A percentile compares a stretch with the other conserved stretches of the same genome.
phyloP scores from a whole-genome alignment of 2,888 invertebrate species.

The Apoda limacodes region DNA sequence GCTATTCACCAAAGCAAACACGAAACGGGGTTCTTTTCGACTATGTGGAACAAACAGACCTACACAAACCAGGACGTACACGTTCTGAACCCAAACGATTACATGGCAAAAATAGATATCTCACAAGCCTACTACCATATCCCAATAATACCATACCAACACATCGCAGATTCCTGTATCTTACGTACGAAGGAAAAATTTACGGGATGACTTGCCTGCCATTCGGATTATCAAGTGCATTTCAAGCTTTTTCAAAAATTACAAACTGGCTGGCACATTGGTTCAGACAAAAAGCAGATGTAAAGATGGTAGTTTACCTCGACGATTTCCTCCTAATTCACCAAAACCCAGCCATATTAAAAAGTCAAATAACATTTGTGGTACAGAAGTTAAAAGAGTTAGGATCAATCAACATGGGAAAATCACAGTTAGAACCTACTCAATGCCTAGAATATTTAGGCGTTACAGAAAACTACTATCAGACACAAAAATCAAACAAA shows the following conservation, averaged over 20 bases:
- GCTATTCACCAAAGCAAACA: no score
- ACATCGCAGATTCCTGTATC: no score
- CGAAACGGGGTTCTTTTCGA: no score
- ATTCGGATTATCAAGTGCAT: slow-evolving; percentile 23
- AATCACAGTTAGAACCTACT: slow-evolving; percentile 3
- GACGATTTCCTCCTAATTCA: slow-evolving; percentile 20
- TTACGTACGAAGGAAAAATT: no score
- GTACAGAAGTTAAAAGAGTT: no score
- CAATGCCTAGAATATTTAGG: slow-evolving; percentile 7
- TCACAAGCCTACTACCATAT: no score
- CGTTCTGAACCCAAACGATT: no score
- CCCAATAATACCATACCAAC: no score
- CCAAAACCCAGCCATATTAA: slow-evolving; percentile 11
- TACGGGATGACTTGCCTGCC: slow-evolving; percentile 27
- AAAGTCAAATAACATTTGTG: slow-evolving; percentile 9
- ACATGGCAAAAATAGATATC: no score
- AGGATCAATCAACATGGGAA: slow-evolving; percentile 5
- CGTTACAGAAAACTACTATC: slow-evolving; percentile 7
- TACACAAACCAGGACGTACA: no score
- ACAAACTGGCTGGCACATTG: slow-evolving; percentile 21
- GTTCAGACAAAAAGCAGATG: slow-evolving; percentile 12
- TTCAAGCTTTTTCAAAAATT: neutral
- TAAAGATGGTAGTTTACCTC: slow-evolving; percentile 22
- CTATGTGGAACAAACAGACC: no score
- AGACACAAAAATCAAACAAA: slow-evolving; percentile 4